Evolutionary conservation across 2,113 vertebrate species (phyloP).

Genomic region (Amblyopsis rosae): DNA sequence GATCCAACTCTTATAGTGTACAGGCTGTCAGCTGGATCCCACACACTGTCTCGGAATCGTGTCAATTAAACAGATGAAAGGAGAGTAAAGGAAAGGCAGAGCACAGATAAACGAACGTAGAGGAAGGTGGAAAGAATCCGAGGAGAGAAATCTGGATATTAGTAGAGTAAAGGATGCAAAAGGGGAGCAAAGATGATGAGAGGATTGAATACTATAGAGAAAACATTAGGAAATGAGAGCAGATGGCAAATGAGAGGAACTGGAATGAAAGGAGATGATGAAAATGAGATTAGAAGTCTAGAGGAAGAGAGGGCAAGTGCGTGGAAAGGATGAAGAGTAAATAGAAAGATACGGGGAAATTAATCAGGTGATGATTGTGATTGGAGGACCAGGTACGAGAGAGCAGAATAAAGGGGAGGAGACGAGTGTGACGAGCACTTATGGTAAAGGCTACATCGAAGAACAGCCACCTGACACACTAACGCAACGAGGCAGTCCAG

Average conservation of each 20-base stretch:
- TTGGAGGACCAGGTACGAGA: too few species aligned
- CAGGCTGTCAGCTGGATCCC: conserved; percentile 49
- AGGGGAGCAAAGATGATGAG: background rate
- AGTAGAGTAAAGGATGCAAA: background rate
- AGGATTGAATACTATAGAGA: background rate
- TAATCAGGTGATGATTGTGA: too few species aligned
- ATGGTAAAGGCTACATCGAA: too few species aligned
- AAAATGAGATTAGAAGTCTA: too few species aligned
- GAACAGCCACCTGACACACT: too few species aligned
- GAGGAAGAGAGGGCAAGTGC: background rate
- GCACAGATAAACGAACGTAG: background rate
- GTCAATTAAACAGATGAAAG: conserved; percentile 16
- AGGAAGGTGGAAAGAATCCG: background rate
- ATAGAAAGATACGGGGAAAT: too few species aligned
- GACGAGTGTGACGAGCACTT: too few species aligned
- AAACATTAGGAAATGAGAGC: background rate
- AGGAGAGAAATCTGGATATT: background rate
- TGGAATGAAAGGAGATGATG: background rate
- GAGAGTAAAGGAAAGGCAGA: background rate
- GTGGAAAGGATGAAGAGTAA: background rate
- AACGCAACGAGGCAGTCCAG: too few species aligned
- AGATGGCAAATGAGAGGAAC: background rate
- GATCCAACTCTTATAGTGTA: conserved; percentile 23
- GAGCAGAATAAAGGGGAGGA: too few species aligned
- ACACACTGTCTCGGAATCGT: conserved; percentile 49